Base-by-base conservation (phyloP, 2,113 vertebrate genomes). In the Strigops habroptila region DNA sequence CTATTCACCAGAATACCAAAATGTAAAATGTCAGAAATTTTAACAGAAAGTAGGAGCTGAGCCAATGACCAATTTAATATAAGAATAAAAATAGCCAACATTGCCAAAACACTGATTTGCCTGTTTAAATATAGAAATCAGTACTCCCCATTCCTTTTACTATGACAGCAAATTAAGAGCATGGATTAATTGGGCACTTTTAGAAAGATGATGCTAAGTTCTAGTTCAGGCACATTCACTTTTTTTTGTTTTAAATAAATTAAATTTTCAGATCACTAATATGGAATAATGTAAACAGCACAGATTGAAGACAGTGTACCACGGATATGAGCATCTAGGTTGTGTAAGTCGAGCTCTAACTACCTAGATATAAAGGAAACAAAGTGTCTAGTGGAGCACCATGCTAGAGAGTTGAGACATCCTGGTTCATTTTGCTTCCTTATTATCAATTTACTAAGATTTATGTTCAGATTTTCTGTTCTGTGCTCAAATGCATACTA, bases 401-500 rank as follows among this genome's bases (percentile, higher is more conserved):
- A 93, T 18, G 18, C 95, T 85, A 97, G 91, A 97, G 92, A 98
- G 98, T 98, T 82, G 93, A 98, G 70, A 55, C 52, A 93, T 98
- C 97, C 97, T 98, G 96, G 82, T 18, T 86, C 76, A 83, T 96
- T 82, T 92, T 91, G 75, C 70, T 98, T 97, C 95, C 94, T 95
- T 96, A 96, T 88, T 87, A 94, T 33, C 67, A 37, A 90, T 91
- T 93, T 81, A 84, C 87, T 89, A 78, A 48, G 75, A 95, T 90
- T 93, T 96, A 89, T 97, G 95, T 96, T 86, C 96, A 87, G 90
- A 65, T 96, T 97, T 97, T 95, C 57, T 71, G 22, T 44, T 71
- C 46, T 51, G 7, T 46, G 9, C 44, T 71, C 85, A 94, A 96
- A 91, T 39, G 7, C 3, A 81, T 19, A 12, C n/a, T 68, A 37